These are phyloP conservation scores for Akabosia matsudoensis DNA, from an alignment of 1,140 invertebrate genomes.

Conservation along the genomic window DNA sequence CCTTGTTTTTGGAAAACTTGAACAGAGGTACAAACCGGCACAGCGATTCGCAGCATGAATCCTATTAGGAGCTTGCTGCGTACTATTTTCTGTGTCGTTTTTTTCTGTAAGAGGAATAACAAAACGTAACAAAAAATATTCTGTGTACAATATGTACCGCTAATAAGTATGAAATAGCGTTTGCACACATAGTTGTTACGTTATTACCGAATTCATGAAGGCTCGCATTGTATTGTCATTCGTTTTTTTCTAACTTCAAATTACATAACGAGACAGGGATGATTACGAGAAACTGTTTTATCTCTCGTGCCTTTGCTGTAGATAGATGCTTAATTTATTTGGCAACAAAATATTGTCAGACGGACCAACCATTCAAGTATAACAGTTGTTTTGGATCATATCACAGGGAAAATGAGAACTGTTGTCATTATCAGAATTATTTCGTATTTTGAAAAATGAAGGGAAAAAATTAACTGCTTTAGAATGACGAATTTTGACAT, in stretches of 20 bases:
- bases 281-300: background rate
- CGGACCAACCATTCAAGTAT: no score
- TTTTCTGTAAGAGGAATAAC: background rate
- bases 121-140: no score
- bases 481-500: constrained; percentile 8
- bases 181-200: background rate
- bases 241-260: no score
- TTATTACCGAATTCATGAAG: background rate
- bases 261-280: background rate
- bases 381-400: no score
- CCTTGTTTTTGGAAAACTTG: constrained; percentile 16
- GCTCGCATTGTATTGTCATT: background rate
- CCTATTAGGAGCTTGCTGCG: background rate
- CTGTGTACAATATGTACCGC: no score
- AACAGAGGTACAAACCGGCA: constrained; percentile 1
- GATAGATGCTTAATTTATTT: no score
- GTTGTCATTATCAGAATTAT: background rate
- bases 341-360: no score
- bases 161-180: constrained; percentile 13
- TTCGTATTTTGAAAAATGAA: background rate
- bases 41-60: background rate
- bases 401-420: no score
- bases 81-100: background rate
- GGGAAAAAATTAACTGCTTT: background rate
- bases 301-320: no score